These are phyloP conservation scores for Pontoporia blainvillei DNA, from an alignment of 2,113 vertebrate species.

Conservation along the genomic window DNA sequence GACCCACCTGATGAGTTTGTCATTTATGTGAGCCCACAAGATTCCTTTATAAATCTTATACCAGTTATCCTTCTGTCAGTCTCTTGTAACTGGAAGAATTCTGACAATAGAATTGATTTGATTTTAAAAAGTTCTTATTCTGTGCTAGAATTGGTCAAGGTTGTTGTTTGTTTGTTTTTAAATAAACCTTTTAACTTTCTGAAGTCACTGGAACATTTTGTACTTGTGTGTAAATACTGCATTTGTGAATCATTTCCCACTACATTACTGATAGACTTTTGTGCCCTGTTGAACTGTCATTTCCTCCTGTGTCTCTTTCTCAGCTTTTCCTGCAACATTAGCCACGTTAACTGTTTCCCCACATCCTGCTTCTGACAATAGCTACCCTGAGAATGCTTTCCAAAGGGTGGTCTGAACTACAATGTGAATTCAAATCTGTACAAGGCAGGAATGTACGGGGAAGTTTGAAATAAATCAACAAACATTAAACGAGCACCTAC, in stretches of 20 bases:
- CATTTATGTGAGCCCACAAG: neutral
- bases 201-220: conserved; percentile 43
- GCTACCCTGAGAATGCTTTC: neutral
- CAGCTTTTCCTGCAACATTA: conserved; percentile 50
- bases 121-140: neutral
- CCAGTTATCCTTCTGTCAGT: neutral
- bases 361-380: conserved; percentile 54
- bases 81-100: neutral
- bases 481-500: neutral
- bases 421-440: neutral
- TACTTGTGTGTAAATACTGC: conserved; percentile 16
- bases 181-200: neutral
- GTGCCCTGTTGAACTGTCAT: conserved; percentile 10
- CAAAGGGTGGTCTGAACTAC: neutral
- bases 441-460: neutral
- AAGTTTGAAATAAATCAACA: neutral
- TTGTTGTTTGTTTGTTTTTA: conserved; percentile 37
- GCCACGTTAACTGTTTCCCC: neutral
- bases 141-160: neutral
- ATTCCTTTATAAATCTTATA: neutral
- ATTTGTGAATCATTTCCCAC: conserved; percentile 58
- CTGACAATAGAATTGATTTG: neutral
- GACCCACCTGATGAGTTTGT: neutral
- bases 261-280: conserved; percentile 44
- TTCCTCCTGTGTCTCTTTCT: conserved; percentile 48